Evolutionary conservation across 2,113 vertebrate genomes (phyloP).

Genomic region (Bettongia penicillata): DNA sequence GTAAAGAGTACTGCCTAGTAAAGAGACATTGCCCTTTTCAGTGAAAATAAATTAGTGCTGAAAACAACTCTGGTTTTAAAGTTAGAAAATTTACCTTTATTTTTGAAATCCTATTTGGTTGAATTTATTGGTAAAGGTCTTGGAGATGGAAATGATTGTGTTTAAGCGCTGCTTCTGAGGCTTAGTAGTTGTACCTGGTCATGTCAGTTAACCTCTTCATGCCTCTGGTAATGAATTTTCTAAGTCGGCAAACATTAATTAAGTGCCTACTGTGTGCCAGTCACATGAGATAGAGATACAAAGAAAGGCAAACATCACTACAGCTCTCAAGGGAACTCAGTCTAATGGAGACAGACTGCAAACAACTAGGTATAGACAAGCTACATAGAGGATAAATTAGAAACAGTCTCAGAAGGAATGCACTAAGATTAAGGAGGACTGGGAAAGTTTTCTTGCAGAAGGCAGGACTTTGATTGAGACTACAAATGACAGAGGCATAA

Average conservation of each 20-base stretch:
- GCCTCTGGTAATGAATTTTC: neutral
- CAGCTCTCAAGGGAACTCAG: neutral
- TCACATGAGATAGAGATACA: neutral
- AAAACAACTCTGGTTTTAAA: conserved; percentile 41
- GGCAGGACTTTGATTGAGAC: neutral
- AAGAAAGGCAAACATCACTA: neutral
- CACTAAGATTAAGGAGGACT: neutral
- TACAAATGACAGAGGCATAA: neutral
- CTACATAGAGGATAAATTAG: neutral
- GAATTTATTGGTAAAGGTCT: neutral
- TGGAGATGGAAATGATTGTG: neutral
- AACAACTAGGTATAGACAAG: neutral
- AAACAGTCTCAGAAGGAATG: neutral
- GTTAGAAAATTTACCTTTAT: neutral
- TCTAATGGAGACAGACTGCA: neutral
- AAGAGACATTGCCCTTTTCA: conserved; percentile 16
- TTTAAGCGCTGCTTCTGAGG: neutral
- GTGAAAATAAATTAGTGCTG: neutral
- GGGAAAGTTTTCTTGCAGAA: neutral
- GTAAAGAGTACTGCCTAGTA: neutral
- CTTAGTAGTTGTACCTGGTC: neutral
- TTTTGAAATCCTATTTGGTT: conserved; percentile 16
- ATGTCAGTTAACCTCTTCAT: neutral
- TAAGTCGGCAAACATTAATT: neutral
- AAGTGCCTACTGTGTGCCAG: neutral